A percentile compares a stretch with the other conserved stretches of the same genome.
Evolutionary conservation across 2,113 vertebrate species (phyloP).

Genomic region (Melanerpes aurifrons): DNA sequence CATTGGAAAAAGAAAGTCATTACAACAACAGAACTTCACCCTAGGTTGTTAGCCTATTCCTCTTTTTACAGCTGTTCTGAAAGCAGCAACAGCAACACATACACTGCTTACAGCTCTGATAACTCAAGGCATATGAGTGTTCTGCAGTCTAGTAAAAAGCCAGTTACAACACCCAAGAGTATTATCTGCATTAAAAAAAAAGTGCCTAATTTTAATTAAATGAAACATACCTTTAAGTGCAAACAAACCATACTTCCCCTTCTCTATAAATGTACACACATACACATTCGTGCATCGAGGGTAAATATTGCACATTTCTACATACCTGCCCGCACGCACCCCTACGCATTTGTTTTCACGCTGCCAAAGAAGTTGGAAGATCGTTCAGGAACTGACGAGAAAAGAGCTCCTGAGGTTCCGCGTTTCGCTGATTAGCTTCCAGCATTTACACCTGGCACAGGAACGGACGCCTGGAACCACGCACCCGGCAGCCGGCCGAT

Average conservation of each 20-base stretch:
- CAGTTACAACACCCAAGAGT: not conserved
- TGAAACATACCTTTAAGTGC: not conserved
- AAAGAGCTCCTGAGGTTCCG: too few relatives aligned
- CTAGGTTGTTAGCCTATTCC: too few relatives aligned
- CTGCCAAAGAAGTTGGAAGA: not conserved
- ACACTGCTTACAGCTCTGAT: not conserved
- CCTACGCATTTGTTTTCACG: fast-evolving
- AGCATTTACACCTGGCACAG: not conserved
- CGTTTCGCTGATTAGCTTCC: too few relatives aligned
- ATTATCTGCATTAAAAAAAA: not conserved
- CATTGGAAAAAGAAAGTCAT: not conserved
- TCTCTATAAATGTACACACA: fast-evolving
- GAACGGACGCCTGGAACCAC: not conserved
- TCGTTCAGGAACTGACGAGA: fast-evolving
- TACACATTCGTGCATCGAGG: fast-evolving
- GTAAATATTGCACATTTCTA: fast-evolving
- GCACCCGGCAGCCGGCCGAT: not conserved
- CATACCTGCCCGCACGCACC: not conserved
- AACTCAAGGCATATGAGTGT: not conserved
- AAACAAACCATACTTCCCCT: not conserved
- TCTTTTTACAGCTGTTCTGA: not conserved
- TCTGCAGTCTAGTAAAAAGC: not conserved
- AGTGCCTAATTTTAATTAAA: fast-evolving
- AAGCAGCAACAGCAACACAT: not conserved
- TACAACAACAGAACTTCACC: not conserved